A percentile compares a stretch with the other conserved stretches of the same genome.
These are phyloP conservation scores for Dunckerocampus dactyliophorus DNA, from an alignment of 2,113 vertebrate genomes.

Conservation along the genomic window DNA sequence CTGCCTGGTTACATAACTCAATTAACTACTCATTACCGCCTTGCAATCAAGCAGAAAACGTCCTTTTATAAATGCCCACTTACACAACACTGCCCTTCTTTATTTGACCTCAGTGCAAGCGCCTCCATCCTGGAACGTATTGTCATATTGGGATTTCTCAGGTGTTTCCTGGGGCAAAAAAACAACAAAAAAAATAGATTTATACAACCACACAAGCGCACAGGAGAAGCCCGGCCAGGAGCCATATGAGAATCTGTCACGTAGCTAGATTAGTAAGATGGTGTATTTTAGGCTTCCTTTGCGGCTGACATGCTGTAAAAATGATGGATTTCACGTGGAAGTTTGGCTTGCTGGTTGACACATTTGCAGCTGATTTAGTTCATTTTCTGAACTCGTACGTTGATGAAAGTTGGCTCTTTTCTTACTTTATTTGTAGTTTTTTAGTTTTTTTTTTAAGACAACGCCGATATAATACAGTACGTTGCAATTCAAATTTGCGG, in stretches of 20 bases:
- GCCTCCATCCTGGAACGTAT: conserved; percentile 1
- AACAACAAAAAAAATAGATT: conserved; percentile 26
- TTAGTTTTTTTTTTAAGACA: background rate
- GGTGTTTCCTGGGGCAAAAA: conserved; percentile 23
- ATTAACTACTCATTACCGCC: background rate
- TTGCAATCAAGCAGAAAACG: conserved; percentile 7
- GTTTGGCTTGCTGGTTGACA: background rate
- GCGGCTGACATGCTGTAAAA: background rate
- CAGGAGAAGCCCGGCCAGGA: background rate
- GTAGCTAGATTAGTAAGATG: background rate
- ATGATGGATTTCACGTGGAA: background rate
- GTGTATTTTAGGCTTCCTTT: background rate
- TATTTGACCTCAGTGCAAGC: conserved; percentile 7
- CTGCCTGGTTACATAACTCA: background rate
- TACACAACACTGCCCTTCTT: background rate
- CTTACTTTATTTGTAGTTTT: too few relatives aligned
- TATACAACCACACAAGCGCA: conserved; percentile 24
- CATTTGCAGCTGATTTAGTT: background rate
- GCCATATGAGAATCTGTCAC: conserved; percentile 9
- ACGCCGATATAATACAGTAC: background rate
- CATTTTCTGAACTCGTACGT: too few relatives aligned
- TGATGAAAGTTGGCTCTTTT: too few relatives aligned
- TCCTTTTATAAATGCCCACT: background rate
- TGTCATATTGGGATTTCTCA: conserved; percentile 40
- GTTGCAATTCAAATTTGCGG: too few relatives aligned